Evolutionary conservation across 2,113 vertebrate genomes (phyloP), one percentile per base, ranked within the genome.

Genomic region (Furnarius figulus): DNA sequence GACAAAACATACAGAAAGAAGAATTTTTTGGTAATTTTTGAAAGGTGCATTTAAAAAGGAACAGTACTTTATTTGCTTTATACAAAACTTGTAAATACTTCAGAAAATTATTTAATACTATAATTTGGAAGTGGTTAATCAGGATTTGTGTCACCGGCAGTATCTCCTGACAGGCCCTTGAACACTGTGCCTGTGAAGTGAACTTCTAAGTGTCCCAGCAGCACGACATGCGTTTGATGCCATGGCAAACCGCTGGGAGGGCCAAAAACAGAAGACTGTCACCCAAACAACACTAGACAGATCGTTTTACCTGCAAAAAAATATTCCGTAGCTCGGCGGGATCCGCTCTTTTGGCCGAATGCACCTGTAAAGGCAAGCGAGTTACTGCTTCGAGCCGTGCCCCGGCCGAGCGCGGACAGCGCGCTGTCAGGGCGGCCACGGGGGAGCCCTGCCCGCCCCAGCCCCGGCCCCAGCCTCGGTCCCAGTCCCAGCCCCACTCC

Each of bases 241-340:
- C 6, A 2, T 0, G 25, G 53, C 23, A 56, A 47, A 44, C 44
- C 4, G 44, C 74, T 30, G 40, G 33, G 56, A 58, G 18, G 39
- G 31, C 19, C 30, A 39, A 63, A 61, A 42, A 4, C 20, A 33
- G 4, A 14, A 16, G 52, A 4, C 79, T 56, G 47, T 28, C 83
- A 52, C 21, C 24, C 44, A 47, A 73, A 67, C 30, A 35, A 46
- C 73, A 16, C 14, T 1, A 72, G n/a, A 47, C 28, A 86, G 55
- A 33, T 46, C 58, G 46, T 77, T 98, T 98, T 99, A 99, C 99
- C 99, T 99, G 98, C 61, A 99, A 97, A 95, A 99, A 99, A 95
- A 99, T 98, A 95, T 52, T 97, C 97, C 98, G 99, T 74, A 99
- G 98, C 67, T 99, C 98, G 90, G 97, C 97, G 31, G 99, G 98